These are phyloP conservation scores for Sturnira hondurensis DNA, from an alignment of 2,113 vertebrate species.

Conservation along the genomic window DNA sequence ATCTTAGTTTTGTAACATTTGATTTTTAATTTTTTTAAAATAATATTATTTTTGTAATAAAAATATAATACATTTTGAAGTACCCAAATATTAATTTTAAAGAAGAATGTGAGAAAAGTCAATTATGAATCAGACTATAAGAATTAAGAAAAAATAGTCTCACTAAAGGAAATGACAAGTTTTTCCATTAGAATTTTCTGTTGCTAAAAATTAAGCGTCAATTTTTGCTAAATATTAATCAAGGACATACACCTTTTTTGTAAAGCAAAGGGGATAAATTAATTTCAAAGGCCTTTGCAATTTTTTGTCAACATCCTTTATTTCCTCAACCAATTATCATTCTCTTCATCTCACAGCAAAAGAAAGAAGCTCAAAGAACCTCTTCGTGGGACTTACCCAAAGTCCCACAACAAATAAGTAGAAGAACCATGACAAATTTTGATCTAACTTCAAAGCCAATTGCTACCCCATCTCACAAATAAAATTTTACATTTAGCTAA, in stretches of 20 bases:
- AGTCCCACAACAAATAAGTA: not conserved
- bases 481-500: constrained; percentile 31
- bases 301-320: not conserved
- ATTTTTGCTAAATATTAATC: constrained; percentile 18
- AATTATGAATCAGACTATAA: not conserved
- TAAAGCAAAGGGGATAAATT: not conserved
- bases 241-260: not conserved
- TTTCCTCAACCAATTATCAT: not conserved
- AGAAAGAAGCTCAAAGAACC: constrained; percentile 21
- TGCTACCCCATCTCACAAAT: not conserved
- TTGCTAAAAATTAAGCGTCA: not conserved
- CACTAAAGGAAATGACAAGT: not conserved
- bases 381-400: not conserved
- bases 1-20: not conserved
- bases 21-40: constrained; percentile 7
- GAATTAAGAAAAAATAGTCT: not conserved
- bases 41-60: not conserved
- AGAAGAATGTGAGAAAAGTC: not conserved
- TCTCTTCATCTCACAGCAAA: not conserved
- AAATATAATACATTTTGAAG: not conserved
- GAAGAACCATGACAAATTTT: not conserved
- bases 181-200: not conserved
- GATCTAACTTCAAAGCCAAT: constrained; percentile 10
- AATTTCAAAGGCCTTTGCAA: not conserved
- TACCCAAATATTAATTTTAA: not conserved